Evolutionary conservation across 2,797 vertebrate species (phyloP).

Genomic region (Mormyrops attenuatus): DNA sequence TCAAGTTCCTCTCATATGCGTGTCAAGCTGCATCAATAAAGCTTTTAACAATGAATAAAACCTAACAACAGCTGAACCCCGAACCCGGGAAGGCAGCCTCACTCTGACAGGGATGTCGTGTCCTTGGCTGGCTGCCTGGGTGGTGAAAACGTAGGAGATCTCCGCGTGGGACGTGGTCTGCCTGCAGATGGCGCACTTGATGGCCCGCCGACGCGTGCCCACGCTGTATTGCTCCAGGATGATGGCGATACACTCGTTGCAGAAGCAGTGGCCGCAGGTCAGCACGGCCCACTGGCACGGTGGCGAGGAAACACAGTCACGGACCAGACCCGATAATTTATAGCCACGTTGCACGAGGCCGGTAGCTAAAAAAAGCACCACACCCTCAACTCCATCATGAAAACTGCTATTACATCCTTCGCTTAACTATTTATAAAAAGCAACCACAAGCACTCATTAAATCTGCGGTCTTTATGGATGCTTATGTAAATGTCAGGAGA

Average conservation of each 20-base stretch:
- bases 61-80: background rate
- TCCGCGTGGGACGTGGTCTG: constrained; percentile 92
- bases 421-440: background rate
- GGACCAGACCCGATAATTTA: background rate
- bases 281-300: constrained; percentile 85
- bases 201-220: constrained; percentile 80
- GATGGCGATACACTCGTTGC: constrained; percentile 90
- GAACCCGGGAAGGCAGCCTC: constrained; percentile 11
- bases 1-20: background rate
- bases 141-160: constrained; percentile 95
- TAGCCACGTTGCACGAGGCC: background rate
- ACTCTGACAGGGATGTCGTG: constrained; percentile 95
- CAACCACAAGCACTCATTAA: background rate
- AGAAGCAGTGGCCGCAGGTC: constrained; percentile 96
- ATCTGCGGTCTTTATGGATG: background rate
- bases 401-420: background rate
- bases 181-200: constrained; percentile 94
- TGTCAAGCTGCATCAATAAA: background rate
- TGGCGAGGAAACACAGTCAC: background rate
- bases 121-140: constrained; percentile 74
- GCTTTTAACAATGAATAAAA: background rate
- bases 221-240: constrained; percentile 95
- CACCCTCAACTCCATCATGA: background rate
- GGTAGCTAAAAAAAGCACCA: background rate
- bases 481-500: background rate